phyloP scores from a whole-genome alignment of 2,797 vertebrate genomes.

The Cryptoprocta ferox region DNA sequence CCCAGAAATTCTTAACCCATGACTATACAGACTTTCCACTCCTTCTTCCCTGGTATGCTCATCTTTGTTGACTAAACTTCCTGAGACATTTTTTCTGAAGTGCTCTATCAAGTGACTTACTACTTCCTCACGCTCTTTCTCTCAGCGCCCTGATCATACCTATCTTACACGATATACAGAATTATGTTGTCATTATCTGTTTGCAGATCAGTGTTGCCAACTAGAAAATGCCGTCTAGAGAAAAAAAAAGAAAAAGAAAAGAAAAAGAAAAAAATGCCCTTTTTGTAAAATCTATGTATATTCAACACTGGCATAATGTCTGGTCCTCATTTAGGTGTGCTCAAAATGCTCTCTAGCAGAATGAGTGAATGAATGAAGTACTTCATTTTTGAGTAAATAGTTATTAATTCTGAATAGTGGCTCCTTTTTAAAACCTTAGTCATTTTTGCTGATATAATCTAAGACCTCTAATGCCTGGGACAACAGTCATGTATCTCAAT shows the following conservation, averaged over 20 bases:
- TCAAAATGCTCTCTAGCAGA: not conserved
- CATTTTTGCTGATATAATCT: conserved; percentile 43
- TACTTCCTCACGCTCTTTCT: not conserved
- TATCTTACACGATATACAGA: not conserved
- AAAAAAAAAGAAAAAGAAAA: not conserved
- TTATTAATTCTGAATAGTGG: conserved; percentile 3
- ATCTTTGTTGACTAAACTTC: not conserved
- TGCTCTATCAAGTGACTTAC: not conserved
- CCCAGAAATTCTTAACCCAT: not conserved
- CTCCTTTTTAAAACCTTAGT: conserved; percentile 30
- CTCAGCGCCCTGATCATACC: not conserved
- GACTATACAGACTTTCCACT: not conserved
- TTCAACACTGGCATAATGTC: not conserved
- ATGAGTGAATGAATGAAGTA: not conserved
- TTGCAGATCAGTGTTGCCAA: not conserved
- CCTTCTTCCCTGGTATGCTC: not conserved
- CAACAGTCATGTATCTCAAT: not conserved
- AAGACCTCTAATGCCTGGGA: not conserved
- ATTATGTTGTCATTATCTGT: not conserved
- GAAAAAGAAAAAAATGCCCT: not conserved
- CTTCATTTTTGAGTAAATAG: not conserved
- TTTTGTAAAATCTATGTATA: not conserved
- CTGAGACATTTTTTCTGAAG: not conserved
- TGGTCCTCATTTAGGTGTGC: not conserved
- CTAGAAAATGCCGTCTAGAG: not conserved